Conservation (phyloP, 2,888 invertebrate genomes). For the Drosophila greeni region DNA sequence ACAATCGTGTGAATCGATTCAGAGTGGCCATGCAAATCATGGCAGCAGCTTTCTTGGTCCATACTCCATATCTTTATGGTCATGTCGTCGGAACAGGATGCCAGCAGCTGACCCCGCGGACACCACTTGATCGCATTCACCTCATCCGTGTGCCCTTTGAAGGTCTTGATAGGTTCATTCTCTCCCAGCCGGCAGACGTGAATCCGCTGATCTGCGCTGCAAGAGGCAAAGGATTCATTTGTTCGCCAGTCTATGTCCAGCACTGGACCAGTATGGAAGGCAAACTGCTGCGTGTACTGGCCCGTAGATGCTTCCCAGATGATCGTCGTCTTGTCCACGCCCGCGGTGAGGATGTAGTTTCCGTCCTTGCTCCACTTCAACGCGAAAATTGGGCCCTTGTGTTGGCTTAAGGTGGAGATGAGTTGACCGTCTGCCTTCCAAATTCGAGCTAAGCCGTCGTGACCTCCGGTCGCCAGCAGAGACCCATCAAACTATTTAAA, state of each 20-base stretch:
- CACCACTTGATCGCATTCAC: slow-evolving; percentile 99
- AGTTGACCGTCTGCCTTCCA: too few species aligned
- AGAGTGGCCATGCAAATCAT: slow-evolving; percentile 96
- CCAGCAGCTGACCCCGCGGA: slow-evolving; percentile 96
- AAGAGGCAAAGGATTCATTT: slow-evolving; percentile 97
- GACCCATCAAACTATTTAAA: too few species aligned
- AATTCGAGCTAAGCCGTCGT: too few species aligned
- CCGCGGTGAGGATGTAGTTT: too few species aligned
- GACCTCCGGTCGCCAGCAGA: too few species aligned
- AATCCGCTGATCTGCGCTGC: slow-evolving; percentile 98
- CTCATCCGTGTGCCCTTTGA: slow-evolving; percentile 98
- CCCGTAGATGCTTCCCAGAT: too few species aligned
- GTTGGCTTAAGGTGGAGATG: too few species aligned
- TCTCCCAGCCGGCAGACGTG: slow-evolving; percentile 96
- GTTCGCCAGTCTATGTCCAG: slow-evolving; percentile 99
- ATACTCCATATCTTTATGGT: slow-evolving; percentile 99
- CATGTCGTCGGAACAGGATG: slow-evolving; percentile 99
- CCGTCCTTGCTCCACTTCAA: too few species aligned
- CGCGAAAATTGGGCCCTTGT: too few species aligned
- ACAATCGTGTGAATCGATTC: slow-evolving; percentile 99
- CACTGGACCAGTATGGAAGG: slow-evolving; percentile 81
- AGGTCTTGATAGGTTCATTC: slow-evolving; percentile 97
- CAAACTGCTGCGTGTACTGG: too few species aligned
- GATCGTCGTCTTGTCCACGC: too few species aligned
- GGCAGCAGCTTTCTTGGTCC: slow-evolving; percentile 96